Evolutionary conservation across 2,113 vertebrate species (phyloP), one percentile per base, ranked within the genome.

Genomic region (Meriones unguiculatus): DNA sequence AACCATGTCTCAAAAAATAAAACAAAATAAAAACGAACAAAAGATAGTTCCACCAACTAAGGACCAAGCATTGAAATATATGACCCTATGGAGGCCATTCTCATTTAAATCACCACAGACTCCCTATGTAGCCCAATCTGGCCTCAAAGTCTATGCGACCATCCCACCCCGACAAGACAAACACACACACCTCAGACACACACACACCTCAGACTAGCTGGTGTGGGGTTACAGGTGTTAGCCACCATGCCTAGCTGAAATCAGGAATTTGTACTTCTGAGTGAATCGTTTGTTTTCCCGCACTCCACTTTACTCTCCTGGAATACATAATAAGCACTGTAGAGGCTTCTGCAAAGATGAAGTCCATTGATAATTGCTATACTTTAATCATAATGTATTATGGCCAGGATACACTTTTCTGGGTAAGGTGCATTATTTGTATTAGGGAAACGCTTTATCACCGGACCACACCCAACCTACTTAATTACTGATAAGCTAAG

Each of bases 281-380:
- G 54, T 38, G 57, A 94, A n/a, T 93, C 87, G 80, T 77, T 69
- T 91, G 46, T 12, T 67, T 91, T 77, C 75, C 35, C 50, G 54
- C 24, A 38, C 22, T 41, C 67, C 57, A 70, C 32, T 92, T 67
- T 35, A 69, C 10, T 93, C 54, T 89, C 1, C 75, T 92, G 69
- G 89, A 82, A 82, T 62, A 76, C 35, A 18, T n/a, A 73, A 77
- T 41, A 62, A 50, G 17, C n/a, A 38, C 38, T 30, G 81, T 30
- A 32, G 67, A 76, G 24, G 62, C 57, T 87, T 81, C 86, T 52
- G 46, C 6, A 78, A 86, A 92, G 78, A 77, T 81, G 70, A 92
- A 59, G n/a, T 62, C 82, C 13, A 87, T 64, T 85, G 38, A 30
- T 30, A 85, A 62, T 28, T 46, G 30, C 52, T 93, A 1, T 76